Conservation (phyloP, 2,113 vertebrate species). For the Melospiza georgiana region DNA sequence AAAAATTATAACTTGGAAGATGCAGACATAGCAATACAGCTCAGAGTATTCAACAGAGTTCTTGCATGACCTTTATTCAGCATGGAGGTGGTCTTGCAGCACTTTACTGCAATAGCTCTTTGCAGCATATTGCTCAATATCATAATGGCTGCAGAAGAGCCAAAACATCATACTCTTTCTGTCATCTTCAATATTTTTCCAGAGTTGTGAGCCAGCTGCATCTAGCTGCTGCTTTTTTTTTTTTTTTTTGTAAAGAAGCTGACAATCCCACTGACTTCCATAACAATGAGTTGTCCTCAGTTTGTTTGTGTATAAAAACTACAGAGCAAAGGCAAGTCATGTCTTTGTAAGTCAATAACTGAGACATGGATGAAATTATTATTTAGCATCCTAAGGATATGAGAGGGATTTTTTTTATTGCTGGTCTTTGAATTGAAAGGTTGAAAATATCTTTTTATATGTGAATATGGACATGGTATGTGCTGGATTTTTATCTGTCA, state of each 20-base stretch:
- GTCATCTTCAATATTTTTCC: constrained; percentile 29
- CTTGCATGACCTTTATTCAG: neutral
- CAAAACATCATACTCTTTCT: constrained; percentile 2
- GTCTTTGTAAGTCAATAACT: constrained; percentile 29
- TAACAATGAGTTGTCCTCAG: constrained; percentile 30
- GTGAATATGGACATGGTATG: neutral
- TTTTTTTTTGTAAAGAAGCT: neutral
- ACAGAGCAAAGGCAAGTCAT: neutral
- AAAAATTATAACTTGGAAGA: neutral
- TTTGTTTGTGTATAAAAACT: neutral
- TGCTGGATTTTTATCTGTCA: constrained; percentile 3
- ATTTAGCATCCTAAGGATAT: neutral
- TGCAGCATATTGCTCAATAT: constrained; percentile 23
- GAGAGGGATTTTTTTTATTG: neutral
- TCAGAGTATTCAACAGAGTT: neutral
- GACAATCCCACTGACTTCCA: neutral
- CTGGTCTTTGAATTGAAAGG: constrained; percentile 23
- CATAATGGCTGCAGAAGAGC: constrained; percentile 13
- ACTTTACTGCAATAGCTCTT: constrained; percentile 4
- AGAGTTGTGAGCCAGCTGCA: constrained; percentile 22
- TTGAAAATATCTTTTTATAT: constrained; percentile 19
- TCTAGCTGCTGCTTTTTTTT: neutral
- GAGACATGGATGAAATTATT: constrained; percentile 8
- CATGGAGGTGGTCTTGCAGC: constrained; percentile 11
- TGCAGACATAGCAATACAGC: neutral